phyloP scores from a whole-genome alignment of 2,888 invertebrate genomes.

The Zygothrica quintamaculata region DNA sequence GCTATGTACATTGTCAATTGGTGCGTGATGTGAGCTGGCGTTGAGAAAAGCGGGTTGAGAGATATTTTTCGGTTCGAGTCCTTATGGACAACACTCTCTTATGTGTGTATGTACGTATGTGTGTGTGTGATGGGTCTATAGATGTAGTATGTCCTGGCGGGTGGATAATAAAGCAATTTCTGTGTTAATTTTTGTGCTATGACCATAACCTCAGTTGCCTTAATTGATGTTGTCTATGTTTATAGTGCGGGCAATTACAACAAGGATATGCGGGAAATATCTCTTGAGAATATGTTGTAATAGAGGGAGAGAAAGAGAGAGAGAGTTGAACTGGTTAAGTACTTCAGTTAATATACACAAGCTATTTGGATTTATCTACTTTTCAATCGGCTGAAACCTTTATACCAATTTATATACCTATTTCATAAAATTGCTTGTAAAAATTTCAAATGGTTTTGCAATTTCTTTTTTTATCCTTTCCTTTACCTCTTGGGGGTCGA shows the following conservation, averaged over 20 bases:
- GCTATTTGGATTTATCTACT: too few species aligned
- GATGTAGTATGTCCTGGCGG: constrained; percentile 3
- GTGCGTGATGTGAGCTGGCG: constrained; percentile 40
- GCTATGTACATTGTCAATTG: constrained; percentile 62
- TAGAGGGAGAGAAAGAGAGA: neutral
- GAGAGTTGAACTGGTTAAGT: too few species aligned
- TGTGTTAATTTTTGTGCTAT: constrained; percentile 68
- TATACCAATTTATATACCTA: too few species aligned
- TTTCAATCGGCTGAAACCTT: too few species aligned
- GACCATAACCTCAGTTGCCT: constrained; percentile 62
- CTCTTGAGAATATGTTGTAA: neutral
- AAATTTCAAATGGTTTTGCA: neutral
- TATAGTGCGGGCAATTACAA: constrained; percentile 57
- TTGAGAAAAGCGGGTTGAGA: neutral
- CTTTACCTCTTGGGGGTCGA: neutral
- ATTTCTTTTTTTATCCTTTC: neutral
- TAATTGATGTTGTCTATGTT: constrained; percentile 63
- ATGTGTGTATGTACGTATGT: constrained; percentile 2
- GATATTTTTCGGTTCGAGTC: neutral
- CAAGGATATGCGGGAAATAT: constrained; percentile 14
- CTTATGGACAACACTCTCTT: neutral
- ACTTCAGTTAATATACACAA: too few species aligned
- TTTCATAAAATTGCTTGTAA: neutral
- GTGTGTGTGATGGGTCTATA: neutral
- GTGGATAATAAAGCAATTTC: constrained; percentile 73